phyloP scores from a whole-genome alignment of 2,888 invertebrate species.

The Terebella lapidaria region DNA sequence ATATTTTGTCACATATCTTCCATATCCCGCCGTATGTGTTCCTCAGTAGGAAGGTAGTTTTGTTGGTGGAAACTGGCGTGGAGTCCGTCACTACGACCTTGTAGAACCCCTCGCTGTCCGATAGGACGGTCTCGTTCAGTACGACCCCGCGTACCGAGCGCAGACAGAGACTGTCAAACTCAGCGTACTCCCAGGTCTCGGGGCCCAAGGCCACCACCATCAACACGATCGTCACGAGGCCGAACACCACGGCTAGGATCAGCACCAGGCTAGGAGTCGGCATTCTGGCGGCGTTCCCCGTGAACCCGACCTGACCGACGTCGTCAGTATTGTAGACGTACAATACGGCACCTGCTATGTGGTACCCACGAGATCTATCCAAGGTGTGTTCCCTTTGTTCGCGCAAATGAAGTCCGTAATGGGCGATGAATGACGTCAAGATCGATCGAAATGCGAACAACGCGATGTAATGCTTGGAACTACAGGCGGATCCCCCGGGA shows the following conservation, averaged over 20 bases:
- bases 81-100: neutral
- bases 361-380: too few species aligned
- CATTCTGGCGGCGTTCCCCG: conserved; percentile 2
- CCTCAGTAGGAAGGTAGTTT: neutral
- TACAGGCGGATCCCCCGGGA: too few species aligned
- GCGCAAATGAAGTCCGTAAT: too few species aligned
- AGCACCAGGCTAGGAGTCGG: neutral
- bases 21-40: conserved; percentile 1
- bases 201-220: neutral
- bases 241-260: neutral
- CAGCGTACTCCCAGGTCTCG: neutral
- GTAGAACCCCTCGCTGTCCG: neutral
- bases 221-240: neutral
- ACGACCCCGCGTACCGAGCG: neutral
- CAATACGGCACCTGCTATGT: too few species aligned
- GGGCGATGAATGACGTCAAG: too few species aligned
- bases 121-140: neutral
- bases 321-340: too few species aligned
- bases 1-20: neutral
- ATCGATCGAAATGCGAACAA: too few species aligned
- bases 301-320: too few species aligned
- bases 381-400: too few species aligned
- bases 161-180: neutral
- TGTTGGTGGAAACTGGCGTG: neutral
- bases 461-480: too few species aligned